Evolutionary conservation across 2,113 vertebrate genomes (phyloP).

Genomic region (Oxyura jamaicensis): DNA sequence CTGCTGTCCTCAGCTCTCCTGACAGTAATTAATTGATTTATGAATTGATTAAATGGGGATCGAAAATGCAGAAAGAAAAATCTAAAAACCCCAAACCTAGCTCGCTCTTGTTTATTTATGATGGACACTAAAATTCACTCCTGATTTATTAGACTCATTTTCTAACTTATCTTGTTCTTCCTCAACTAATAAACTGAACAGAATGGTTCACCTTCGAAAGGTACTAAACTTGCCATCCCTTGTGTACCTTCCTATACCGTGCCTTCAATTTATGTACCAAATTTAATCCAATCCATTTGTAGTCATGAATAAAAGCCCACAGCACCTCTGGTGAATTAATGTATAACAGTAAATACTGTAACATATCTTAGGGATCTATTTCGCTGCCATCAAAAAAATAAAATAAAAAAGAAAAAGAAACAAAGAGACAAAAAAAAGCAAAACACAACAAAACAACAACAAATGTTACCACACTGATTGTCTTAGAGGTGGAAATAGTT

Average conservation of each 20-base stretch:
- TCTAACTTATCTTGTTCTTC: constrained; percentile 24
- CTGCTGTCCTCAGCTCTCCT: constrained; percentile 51
- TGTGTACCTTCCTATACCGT: neutral
- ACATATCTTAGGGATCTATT: neutral
- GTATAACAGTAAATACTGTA: neutral
- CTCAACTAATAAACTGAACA: constrained; percentile 39
- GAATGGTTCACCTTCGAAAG: constrained; percentile 35
- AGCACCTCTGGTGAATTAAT: neutral
- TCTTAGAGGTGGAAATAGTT: neutral
- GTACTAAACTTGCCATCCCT: constrained; percentile 28
- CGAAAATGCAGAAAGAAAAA: neutral
- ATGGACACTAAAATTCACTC: constrained; percentile 37
- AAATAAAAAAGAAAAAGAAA: too few species aligned
- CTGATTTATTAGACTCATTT: constrained; percentile 22
- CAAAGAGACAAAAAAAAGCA: too few species aligned
- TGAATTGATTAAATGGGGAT: constrained; percentile 65
- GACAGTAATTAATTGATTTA: constrained; percentile 78
- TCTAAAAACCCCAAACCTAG: neutral
- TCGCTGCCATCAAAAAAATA: neutral
- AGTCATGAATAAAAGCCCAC: neutral
- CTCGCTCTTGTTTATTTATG: constrained; percentile 52
- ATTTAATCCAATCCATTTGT: constrained; percentile 19
- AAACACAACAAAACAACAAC: too few species aligned
- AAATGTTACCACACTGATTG: neutral
- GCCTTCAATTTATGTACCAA: constrained; percentile 12